A percentile compares a stretch with the other conserved stretches of the same genome.
These are phyloP conservation scores for Drosophila ogumai DNA, from an alignment of 1,140 invertebrate genomes.

Conservation along the genomic window DNA sequence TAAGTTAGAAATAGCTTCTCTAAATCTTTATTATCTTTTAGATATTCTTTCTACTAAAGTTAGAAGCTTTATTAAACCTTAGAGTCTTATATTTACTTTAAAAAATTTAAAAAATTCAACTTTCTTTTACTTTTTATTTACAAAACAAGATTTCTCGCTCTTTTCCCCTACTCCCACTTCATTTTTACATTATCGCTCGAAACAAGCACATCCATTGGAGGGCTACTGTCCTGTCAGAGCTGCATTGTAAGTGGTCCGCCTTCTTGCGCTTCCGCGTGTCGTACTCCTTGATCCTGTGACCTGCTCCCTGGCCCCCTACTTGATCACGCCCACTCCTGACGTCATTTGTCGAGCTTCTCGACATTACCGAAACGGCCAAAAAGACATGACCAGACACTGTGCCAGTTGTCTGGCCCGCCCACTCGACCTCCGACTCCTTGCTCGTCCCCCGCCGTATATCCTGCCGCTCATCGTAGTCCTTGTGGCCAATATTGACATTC, in stretches of 20 bases:
- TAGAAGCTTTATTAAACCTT: background rate
- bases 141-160: background rate
- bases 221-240: constrained; percentile 46
- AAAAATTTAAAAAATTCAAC: background rate
- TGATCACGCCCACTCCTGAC: constrained; percentile 60
- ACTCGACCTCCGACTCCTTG: constrained; percentile 18
- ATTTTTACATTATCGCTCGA: constrained; percentile 4
- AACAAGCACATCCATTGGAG: constrained; percentile 1
- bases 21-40: no score
- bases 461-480: constrained; percentile 42
- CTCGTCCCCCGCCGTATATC: constrained; percentile 2
- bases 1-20: no score
- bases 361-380: constrained; percentile 24
- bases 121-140: background rate
- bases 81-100: background rate
- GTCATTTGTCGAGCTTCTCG: constrained; percentile 76
- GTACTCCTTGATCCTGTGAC: constrained; percentile 5
- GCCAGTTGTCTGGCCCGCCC: constrained; percentile 35
- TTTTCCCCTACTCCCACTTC: background rate
- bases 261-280: constrained; percentile 32
- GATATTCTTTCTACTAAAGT: background rate
- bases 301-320: background rate
- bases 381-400: constrained; percentile 46
- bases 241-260: constrained; percentile 61
- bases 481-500: constrained; percentile 81